phyloP scores from a whole-genome alignment of 2,888 invertebrate species.

The Muscina levida region DNA sequence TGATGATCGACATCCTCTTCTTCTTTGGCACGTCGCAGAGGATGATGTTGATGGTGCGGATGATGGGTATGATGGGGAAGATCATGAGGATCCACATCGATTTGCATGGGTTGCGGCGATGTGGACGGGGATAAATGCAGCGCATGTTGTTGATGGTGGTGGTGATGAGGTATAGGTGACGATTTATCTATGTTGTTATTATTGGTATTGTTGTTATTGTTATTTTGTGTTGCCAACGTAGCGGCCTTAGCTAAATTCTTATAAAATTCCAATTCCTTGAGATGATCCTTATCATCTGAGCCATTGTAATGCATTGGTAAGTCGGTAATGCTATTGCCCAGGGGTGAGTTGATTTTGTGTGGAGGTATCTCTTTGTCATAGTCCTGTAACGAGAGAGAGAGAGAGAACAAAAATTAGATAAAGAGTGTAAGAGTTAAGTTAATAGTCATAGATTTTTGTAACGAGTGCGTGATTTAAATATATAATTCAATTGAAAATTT shows the following conservation, averaged over 20 bases:
- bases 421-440: background rate
- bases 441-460: constrained; percentile 9
- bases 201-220: constrained; percentile 58
- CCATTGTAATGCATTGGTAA: constrained; percentile 56
- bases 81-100: constrained; percentile 72
- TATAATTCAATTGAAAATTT: background rate
- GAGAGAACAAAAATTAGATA: background rate
- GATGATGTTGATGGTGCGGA: constrained; percentile 61
- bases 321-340: constrained; percentile 68
- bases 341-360: constrained; percentile 76
- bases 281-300: constrained; percentile 74
- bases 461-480: background rate
- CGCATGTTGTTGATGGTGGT: constrained; percentile 44
- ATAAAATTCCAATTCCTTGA: constrained; percentile 78
- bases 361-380: constrained; percentile 78
- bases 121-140: constrained; percentile 65
- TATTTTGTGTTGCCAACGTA: constrained; percentile 69
- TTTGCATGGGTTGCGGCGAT: constrained; percentile 74
- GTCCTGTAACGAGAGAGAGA: constrained; percentile 72
- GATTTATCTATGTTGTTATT: constrained; percentile 67
- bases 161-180: constrained; percentile 65
- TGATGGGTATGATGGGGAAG: constrained; percentile 34
- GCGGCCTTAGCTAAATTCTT: constrained; percentile 77
- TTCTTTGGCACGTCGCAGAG: constrained; percentile 41
- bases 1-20: constrained; percentile 20